These are phyloP conservation scores for Zygothrica quintamaculata DNA, from an alignment of 2,888 invertebrate genomes.

Conservation along the genomic window DNA sequence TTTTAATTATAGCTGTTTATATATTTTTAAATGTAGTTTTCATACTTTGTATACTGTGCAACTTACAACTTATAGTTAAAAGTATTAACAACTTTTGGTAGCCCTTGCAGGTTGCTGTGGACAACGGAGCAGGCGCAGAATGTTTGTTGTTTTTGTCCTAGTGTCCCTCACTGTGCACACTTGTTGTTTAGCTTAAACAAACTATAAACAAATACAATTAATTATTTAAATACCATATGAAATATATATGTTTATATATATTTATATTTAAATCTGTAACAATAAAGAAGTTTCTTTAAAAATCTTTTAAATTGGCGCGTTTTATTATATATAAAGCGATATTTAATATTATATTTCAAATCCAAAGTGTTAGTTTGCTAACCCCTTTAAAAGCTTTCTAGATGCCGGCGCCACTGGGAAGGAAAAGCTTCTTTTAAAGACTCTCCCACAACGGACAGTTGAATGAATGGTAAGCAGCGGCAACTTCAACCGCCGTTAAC, in stretches of 20 bases:
- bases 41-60: no score
- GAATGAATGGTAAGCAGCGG: constrained; percentile 62
- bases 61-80: constrained; percentile 32
- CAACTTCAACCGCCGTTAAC: constrained; percentile 50
- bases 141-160: constrained; percentile 57
- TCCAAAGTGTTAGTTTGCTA: background rate
- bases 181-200: constrained; percentile 34
- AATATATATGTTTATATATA: no score
- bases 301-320: no score
- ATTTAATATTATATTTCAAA: background rate
- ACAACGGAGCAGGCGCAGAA: constrained; percentile 70
- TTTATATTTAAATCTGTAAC: no score
- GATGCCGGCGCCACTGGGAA: constrained; percentile 27
- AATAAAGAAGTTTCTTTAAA: no score
- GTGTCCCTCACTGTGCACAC: constrained; percentile 19
- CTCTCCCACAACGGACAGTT: constrained; percentile 56
- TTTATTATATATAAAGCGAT: no score
- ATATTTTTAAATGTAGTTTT: no score
- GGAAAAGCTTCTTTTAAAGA: constrained; percentile 51
- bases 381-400: constrained; percentile 9
- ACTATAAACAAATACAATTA: no score
- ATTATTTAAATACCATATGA: no score
- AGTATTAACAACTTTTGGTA: constrained; percentile 34
- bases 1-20: constrained; percentile 49
- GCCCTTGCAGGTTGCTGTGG: constrained; percentile 55